Evolutionary conservation across 2,888 invertebrate genomes (phyloP), one percentile per base, ranked within the genome.

Genomic region (Clusia tigrina): DNA sequence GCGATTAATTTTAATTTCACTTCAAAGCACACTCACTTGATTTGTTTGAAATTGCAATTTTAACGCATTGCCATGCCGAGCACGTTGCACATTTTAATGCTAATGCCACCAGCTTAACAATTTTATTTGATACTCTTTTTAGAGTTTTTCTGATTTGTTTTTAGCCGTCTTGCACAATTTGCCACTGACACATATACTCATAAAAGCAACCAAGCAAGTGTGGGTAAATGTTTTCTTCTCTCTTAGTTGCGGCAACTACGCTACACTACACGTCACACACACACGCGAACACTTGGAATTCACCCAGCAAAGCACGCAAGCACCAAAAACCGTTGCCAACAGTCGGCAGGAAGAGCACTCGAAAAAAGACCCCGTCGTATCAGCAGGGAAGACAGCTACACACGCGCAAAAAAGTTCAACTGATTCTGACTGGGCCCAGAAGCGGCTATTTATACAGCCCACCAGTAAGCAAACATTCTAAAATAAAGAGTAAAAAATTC

Each of bases 371-470:
- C 18, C 5, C 48, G 15, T 9, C 32, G 32, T 32, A 32, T 5
- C 46, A 56, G 56, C 52, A 59, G n/a, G n/a, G n/a, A n/a, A 42
- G 67, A 68, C 63, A 15, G 66, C 68, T 65, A 63, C 70, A 68
- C 70, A 67, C 70, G 73, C 78, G 74, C 76, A 73, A 69, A 71
- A 68, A 68, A 67, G 72, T 67, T 62, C 74, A 72, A 78, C 77
- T 78, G 78, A 70, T 76, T 73, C 59, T 71, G 68, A 68, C 67
- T 66, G 67, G 65, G 67, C 54, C 60, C 72, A 66, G 67, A 66
- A 67, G 67, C 73, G 65, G 62, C 74, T 78, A 76, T 78, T 77
- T 77, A 78, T 78, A 78, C 71, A 65, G 55, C 18, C 9, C 12
- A 3, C 42, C 32, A 53, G 52, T 61, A 57, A 38, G 58, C 55